Percentiles rank a stretch among this genome's conserved stretches.
Conservation (phyloP, 2,888 invertebrate species). For the Lypha dubia region DNA sequence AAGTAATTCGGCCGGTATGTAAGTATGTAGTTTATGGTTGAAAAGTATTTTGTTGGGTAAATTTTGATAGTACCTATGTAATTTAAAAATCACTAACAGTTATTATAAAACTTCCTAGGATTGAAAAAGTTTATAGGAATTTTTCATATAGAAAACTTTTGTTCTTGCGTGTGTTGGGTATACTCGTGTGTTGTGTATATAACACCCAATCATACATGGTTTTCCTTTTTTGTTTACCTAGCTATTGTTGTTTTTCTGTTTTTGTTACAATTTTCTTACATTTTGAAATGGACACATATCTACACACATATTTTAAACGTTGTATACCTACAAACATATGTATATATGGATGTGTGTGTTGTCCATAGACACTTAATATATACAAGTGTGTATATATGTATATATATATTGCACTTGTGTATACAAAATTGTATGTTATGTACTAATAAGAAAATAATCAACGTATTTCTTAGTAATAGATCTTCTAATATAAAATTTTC, state of each 20-base stretch:
- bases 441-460: neutral
- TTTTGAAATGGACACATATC: neutral
- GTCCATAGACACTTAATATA: neutral
- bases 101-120: too few species aligned
- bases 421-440: constrained; percentile 9
- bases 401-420: neutral
- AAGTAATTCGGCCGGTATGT: too few species aligned
- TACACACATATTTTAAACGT: neutral
- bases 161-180: too few species aligned
- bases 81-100: too few species aligned
- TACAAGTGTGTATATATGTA: neutral
- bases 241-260: constrained; percentile 47
- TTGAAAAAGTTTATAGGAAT: too few species aligned
- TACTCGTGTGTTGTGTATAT: neutral
- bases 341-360: neutral
- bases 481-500: neutral
- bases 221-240: constrained; percentile 9
- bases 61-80: too few species aligned
- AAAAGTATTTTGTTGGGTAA: too few species aligned
- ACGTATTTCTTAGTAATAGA: constrained; percentile 17
- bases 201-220: neutral
- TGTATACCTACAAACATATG: neutral
- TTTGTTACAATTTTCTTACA: constrained; percentile 40
- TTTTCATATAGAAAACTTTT: too few species aligned
- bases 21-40: too few species aligned